Base-by-base conservation (phyloP, 2,888 invertebrate species). In the Euproctis similis region DNA sequence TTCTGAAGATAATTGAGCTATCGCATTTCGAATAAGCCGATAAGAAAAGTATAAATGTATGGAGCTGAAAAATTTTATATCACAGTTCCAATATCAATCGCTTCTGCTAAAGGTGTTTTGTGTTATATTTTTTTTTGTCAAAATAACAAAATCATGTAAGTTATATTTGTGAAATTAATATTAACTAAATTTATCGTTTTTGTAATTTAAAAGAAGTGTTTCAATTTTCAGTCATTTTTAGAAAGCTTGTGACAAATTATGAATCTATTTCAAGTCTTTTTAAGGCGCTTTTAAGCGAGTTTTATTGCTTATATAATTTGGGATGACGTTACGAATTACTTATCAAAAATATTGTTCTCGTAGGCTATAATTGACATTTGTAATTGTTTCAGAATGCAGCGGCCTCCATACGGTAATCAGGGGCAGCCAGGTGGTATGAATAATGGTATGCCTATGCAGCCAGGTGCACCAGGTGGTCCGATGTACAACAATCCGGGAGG, bases 301-400 rank as follows among this genome's bases (percentile, higher is more conserved):
- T n/a, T n/a, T n/a, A n/a, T n/a, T n/a, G n/a, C n/a, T n/a, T n/a
- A n/a, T n/a, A n/a, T n/a, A n/a, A n/a, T n/a, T n/a, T n/a, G n/a
- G n/a, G n/a, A n/a, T n/a, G n/a, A n/a, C n/a, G n/a, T n/a, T n/a
- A n/a, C n/a, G n/a, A n/a, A n/a, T n/a, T n/a, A n/a, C n/a, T n/a
- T n/a, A n/a, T n/a, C n/a, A n/a, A n/a, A n/a, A n/a, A n/a, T n/a
- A n/a, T n/a, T n/a, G n/a, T n/a, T n/a, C n/a, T n/a, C n/a, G n/a
- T n/a, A n/a, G n/a, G n/a, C n/a, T n/a, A n/a, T n/a, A n/a, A n/a
- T n/a, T n/a, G n/a, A n/a, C n/a, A n/a, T n/a, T n/a, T n/a, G n/a
- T n/a, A n/a, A n/a, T n/a, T n/a, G 8, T 64, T 47, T 8, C 52
- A 80, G 76, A 56, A 78, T 80, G 77, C 73, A 77, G 37, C 72